Evolutionary conservation across 2,797 vertebrate genomes (phyloP).

Genomic region (Paguma larvata): DNA sequence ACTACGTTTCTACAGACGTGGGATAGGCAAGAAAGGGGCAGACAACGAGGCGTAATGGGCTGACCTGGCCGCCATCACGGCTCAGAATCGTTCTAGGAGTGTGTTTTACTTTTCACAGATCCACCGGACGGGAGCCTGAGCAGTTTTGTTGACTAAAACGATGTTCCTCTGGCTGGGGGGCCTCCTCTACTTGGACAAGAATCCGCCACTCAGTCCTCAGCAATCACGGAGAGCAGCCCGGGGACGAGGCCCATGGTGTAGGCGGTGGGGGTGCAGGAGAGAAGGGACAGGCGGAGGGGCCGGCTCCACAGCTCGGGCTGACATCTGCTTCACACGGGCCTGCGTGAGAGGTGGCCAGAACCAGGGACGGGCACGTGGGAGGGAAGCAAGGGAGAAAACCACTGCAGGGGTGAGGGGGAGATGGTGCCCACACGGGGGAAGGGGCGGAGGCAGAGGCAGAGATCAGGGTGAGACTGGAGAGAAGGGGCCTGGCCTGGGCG

Average conservation of each 20-base stretch:
- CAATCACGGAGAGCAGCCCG: too few relatives aligned
- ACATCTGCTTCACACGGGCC: accelerated
- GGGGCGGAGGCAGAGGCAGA: too few relatives aligned
- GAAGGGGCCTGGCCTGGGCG: neutral
- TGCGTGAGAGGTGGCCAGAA: neutral
- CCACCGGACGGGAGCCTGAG: accelerated
- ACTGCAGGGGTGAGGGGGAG: accelerated
- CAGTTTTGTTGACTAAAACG: neutral
- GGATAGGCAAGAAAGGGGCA: neutral
- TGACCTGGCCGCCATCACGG: too few relatives aligned
- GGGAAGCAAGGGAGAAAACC: neutral
- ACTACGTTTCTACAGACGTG: neutral
- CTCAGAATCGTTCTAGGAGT: too few relatives aligned
- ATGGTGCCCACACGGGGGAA: too few relatives aligned
- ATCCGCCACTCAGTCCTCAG: too few relatives aligned
- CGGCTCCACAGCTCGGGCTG: too few relatives aligned
- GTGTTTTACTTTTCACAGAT: neutral
- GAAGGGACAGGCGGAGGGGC: too few relatives aligned
- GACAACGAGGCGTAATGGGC: accelerated
- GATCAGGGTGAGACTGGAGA: neutral
- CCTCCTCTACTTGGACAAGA: neutral
- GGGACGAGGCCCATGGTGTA: too few relatives aligned
- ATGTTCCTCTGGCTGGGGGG: too few relatives aligned
- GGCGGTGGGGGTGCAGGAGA: neutral
- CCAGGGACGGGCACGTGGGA: too few relatives aligned